These are phyloP conservation scores for Nannospalax galili DNA, from an alignment of 2,113 vertebrate genomes.

Conservation along the genomic window DNA sequence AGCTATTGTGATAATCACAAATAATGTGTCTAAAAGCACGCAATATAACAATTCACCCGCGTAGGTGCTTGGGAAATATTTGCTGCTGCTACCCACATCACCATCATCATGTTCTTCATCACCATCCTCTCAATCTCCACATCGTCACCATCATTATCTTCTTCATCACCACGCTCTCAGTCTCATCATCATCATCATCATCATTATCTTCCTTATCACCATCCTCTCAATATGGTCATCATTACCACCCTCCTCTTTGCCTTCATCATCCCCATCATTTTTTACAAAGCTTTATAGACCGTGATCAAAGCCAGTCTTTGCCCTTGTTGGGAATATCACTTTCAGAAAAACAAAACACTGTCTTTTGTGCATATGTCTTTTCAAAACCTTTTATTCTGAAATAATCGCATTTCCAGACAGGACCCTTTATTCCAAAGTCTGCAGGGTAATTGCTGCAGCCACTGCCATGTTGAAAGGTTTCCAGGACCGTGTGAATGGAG, in stretches of 20 bases:
- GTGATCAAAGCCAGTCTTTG: constrained; percentile 63
- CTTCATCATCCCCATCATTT: constrained; percentile 64
- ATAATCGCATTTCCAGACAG: constrained; percentile 66
- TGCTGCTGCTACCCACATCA: neutral
- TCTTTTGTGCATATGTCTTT: constrained; percentile 42
- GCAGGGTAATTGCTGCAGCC: neutral
- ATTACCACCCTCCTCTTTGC: constrained; percentile 51
- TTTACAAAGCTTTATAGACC: constrained; percentile 70
- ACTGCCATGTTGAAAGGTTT: constrained; percentile 33
- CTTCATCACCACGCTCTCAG: too few relatives aligned
- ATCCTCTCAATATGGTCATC: neutral
- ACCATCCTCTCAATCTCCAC: neutral
- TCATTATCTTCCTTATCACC: neutral
- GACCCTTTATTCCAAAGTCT: constrained; percentile 41
- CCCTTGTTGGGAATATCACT: constrained; percentile 47
- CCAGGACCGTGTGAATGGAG: constrained; percentile 15
- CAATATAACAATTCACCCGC: neutral
- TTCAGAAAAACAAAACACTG: constrained; percentile 54
- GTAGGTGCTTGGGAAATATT: neutral
- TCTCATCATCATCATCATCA: too few relatives aligned
- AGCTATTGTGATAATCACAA: neutral
- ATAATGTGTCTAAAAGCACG: neutral
- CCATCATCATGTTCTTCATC: neutral
- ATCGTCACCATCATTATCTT: too few relatives aligned
- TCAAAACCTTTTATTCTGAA: constrained; percentile 62